Percentiles rank a stretch among this genome's conserved stretches.
Evolutionary conservation across 2,113 vertebrate genomes (phyloP).

Genomic region (Saimiri boliviensis): DNA sequence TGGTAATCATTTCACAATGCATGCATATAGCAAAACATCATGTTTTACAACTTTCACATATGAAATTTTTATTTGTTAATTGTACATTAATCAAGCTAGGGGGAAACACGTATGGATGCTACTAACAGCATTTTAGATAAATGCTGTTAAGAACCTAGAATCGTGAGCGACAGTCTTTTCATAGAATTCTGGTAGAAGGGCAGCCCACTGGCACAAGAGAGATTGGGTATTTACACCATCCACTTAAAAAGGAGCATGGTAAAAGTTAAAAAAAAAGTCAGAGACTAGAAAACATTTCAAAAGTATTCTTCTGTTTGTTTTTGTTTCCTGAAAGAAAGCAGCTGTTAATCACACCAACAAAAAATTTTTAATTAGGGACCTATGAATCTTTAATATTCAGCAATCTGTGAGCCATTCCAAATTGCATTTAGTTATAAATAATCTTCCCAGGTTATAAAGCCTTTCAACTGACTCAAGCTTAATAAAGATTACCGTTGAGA

Average conservation of each 20-base stretch:
- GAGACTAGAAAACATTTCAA: not conserved
- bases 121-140: not conserved
- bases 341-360: not conserved
- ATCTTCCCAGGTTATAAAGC: conserved; percentile 4
- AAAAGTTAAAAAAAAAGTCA: not conserved
- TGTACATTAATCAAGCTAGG: not conserved
- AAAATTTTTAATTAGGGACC: not conserved
- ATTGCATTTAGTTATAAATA: conserved; percentile 28
- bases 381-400: conserved; percentile 5
- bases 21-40: not conserved
- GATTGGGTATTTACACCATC: not conserved
- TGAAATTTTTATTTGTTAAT: not conserved
- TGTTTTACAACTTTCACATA: not conserved
- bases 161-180: not conserved
- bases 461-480: not conserved
- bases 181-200: not conserved
- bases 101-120: not conserved
- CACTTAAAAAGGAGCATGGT: not conserved
- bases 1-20: not conserved
- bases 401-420: conserved; percentile 17
- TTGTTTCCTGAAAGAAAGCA: conserved; percentile 8
- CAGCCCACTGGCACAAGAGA: not conserved
- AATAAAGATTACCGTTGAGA: not conserved
- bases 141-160: not conserved
- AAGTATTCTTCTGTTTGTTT: not conserved